Evolutionary conservation across 1,140 invertebrate genomes (phyloP).

Genomic region (Drosophila sp.): DNA sequence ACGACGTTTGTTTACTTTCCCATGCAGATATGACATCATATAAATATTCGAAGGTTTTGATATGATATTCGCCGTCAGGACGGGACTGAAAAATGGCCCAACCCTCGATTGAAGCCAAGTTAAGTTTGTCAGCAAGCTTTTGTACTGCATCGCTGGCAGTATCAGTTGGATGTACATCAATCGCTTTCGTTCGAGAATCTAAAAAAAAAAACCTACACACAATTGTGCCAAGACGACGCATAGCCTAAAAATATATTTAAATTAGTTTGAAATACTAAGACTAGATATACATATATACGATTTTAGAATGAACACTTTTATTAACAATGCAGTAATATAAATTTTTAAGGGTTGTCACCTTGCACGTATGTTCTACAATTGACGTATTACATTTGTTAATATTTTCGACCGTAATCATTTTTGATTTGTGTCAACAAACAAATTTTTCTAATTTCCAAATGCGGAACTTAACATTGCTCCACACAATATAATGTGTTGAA

Average conservation of each 20-base stretch:
- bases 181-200: conserved; percentile 97
- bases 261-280: background rate
- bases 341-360: too few relatives aligned
- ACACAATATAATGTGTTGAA: too few relatives aligned
- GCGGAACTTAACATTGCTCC: too few relatives aligned
- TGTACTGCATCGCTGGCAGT: conserved; percentile 95
- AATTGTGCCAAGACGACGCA: conserved; percentile 95
- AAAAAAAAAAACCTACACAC: conserved; percentile 98
- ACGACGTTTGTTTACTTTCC: conserved; percentile 90
- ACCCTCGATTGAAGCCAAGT: conserved; percentile 92
- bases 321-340: too few relatives aligned
- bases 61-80: conserved; percentile 94
- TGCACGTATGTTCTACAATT: too few relatives aligned
- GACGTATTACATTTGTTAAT: too few relatives aligned
- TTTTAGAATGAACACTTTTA: too few relatives aligned
- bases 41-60: conserved; percentile 96
- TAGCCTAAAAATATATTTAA: conserved; percentile 86
- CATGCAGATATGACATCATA: conserved; percentile 97
- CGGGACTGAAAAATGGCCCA: conserved; percentile 97
- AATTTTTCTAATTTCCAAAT: too few relatives aligned
- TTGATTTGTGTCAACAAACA: too few relatives aligned
- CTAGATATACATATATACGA: too few relatives aligned
- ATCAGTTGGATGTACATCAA: conserved; percentile 97
- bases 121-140: conserved; percentile 95
- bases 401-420: too few relatives aligned